These are phyloP conservation scores for Heliconius cydno DNA, from an alignment of 2,888 invertebrate genomes.

Conservation along the genomic window DNA sequence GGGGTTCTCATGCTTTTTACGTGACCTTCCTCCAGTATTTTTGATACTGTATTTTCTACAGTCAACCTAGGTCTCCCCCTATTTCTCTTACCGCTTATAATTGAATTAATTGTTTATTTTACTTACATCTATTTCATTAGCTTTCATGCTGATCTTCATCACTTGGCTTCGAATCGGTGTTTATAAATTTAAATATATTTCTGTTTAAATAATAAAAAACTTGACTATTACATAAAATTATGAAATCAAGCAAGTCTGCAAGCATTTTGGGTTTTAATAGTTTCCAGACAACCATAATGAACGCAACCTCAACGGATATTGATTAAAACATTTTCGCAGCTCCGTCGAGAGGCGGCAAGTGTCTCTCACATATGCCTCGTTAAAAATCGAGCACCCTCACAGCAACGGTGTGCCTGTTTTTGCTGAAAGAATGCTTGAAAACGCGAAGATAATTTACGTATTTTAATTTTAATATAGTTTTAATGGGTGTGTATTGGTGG, in stretches of 20 bases:
- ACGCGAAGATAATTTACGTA: conserved; percentile 28
- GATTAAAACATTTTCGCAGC: conserved; percentile 47
- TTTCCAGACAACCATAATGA: conserved; percentile 36
- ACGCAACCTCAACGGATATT: conserved; percentile 41
- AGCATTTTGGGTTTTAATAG: conserved; percentile 15
- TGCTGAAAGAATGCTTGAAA: conserved; percentile 30
- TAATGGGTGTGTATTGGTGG: background rate
- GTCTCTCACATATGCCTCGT: conserved; percentile 52
- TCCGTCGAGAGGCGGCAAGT: conserved; percentile 36
- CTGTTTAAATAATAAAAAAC: background rate
- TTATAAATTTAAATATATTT: no score
- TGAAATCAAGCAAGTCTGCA: background rate
- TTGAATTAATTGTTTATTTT: no score
- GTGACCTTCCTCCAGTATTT: no score
- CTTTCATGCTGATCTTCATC: no score
- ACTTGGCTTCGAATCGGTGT: no score
- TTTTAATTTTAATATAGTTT: conserved; percentile 12
- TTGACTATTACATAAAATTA: background rate
- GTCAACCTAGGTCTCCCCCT: no score
- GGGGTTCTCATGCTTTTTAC: no score
- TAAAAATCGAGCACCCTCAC: conserved; percentile 51
- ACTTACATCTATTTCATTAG: no score
- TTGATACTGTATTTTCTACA: no score
- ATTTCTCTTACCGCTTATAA: no score
- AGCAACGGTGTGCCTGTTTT: conserved; percentile 35